phyloP scores from a whole-genome alignment of 2,888 invertebrate genomes.

The Hecatera dysodea region DNA sequence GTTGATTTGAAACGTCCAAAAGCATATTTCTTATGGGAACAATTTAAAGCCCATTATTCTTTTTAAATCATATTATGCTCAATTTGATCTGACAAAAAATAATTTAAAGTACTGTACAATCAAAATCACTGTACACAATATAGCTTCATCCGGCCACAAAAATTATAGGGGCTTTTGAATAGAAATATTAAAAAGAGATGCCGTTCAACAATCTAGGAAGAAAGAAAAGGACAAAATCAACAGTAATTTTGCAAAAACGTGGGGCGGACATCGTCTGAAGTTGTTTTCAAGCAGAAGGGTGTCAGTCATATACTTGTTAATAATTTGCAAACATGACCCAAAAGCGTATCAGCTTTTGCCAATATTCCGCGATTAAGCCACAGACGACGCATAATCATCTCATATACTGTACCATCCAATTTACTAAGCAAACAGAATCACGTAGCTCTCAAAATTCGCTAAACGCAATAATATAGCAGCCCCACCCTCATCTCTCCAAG shows the following conservation, averaged over 20 bases:
- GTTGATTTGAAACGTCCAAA: background rate
- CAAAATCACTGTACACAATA: slow-evolving; percentile 53
- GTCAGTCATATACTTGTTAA: background rate
- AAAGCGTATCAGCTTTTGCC: slow-evolving; percentile 6
- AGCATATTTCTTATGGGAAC: background rate
- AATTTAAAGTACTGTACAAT: slow-evolving; percentile 39
- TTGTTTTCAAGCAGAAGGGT: slow-evolving; percentile 3
- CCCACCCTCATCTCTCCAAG: slow-evolving; percentile 46
- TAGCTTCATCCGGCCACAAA: slow-evolving; percentile 62
- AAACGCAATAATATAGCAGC: slow-evolving; percentile 13
- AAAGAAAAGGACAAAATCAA: slow-evolving; percentile 16
- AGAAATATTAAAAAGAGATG: slow-evolving; percentile 47
- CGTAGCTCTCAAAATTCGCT: slow-evolving; percentile 16
- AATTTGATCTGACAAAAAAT: slow-evolving; percentile 57
- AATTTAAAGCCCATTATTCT: slow-evolving; percentile 20
- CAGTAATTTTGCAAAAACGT: slow-evolving; percentile 27
- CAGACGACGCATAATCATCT: slow-evolving; percentile 39
- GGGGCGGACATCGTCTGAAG: background rate
- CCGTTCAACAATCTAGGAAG: background rate
- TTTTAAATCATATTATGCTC: slow-evolving; percentile 36
- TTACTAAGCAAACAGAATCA: slow-evolving; percentile 62
- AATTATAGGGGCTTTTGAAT: slow-evolving; percentile 62
- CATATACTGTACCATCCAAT: slow-evolving; percentile 53
- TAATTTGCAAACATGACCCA: slow-evolving; percentile 13
- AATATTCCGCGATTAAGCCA: slow-evolving; percentile 32